These are phyloP conservation scores for Pipistrellus kuhlii DNA, from an alignment of 2,797 vertebrate genomes.

Conservation along the genomic window DNA sequence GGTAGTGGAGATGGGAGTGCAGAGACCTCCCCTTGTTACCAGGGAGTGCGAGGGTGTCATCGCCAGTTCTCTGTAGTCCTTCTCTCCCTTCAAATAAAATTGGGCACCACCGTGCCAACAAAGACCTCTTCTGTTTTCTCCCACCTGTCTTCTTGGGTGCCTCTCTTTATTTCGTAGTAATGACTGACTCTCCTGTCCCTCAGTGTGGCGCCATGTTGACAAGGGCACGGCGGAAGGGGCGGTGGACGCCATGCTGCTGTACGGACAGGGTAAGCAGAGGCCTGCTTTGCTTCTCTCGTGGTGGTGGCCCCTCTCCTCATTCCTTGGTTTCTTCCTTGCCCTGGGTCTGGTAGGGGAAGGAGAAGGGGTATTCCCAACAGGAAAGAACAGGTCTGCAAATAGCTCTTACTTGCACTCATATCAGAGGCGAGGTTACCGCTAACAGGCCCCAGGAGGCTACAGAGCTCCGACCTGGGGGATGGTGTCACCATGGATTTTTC, in stretches of 20 bases:
- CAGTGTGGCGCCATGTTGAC: constrained; percentile 98
- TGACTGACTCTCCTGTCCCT: not conserved
- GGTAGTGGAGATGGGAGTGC: not conserved
- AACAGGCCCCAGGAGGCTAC: fast-evolving
- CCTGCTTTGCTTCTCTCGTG: not conserved
- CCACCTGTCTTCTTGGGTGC: not conserved
- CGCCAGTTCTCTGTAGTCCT: not conserved
- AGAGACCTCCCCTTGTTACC: not conserved
- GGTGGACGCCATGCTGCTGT: constrained; percentile 92
- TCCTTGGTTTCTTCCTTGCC: not conserved
- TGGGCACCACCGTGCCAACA: not conserved
- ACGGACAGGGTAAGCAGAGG: constrained; percentile 92
- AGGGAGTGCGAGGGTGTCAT: not conserved
- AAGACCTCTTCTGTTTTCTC: not conserved
- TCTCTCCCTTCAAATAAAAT: not conserved
- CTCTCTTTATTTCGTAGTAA: not conserved
- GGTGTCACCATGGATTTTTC: not conserved
- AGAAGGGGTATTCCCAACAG: not conserved
- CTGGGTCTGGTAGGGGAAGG: not conserved
- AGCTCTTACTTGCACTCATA: not conserved
- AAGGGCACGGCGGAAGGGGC: constrained; percentile 93
- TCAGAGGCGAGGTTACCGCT: not conserved
- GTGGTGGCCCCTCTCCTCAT: fast-evolving
- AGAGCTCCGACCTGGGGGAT: not conserved
- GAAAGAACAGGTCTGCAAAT: not conserved